Conservation (phyloP, 1,140 invertebrate genomes). For the Melipona quadrifasciata region DNA sequence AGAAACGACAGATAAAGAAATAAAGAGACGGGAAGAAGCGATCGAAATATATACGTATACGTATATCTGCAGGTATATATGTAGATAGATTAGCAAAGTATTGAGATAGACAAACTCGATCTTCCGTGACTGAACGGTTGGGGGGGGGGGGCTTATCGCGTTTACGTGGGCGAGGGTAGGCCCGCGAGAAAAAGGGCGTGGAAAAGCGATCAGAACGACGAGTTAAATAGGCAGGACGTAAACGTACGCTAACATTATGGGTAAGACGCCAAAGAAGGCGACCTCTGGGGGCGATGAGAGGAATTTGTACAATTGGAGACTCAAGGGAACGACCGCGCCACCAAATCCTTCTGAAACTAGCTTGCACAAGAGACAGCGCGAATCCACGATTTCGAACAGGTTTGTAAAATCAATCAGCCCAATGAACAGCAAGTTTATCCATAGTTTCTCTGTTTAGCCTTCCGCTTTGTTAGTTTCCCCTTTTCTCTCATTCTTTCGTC, state of each 20-base stretch:
- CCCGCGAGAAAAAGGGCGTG: slow-evolving; percentile 56
- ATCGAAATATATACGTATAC: neutral
- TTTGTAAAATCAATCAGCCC: slow-evolving; percentile 72
- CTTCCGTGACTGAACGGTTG: slow-evolving; percentile 13
- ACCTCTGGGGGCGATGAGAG: slow-evolving; percentile 77
- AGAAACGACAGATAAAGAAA: neutral
- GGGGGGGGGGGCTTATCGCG: slow-evolving; percentile 24
- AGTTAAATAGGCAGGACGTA: slow-evolving; percentile 51
- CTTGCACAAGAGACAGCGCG: slow-evolving; percentile 68
- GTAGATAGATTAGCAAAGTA: slow-evolving; percentile 27
- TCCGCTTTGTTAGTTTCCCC: neutral
- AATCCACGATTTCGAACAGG: slow-evolving; percentile 72
- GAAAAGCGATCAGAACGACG: slow-evolving; percentile 36
- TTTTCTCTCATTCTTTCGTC: neutral
- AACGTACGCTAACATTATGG: slow-evolving; percentile 62
- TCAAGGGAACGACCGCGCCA: slow-evolving; percentile 68
- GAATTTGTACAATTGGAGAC: slow-evolving; percentile 72
- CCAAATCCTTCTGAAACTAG: slow-evolving; percentile 67
- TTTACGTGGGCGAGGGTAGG: slow-evolving; percentile 20
- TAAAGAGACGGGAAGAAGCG: neutral
- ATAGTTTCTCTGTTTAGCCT: slow-evolving; percentile 19
- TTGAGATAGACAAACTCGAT: slow-evolving; percentile 29
- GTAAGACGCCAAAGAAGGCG: slow-evolving; percentile 76
- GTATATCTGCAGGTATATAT: slow-evolving; percentile 23
- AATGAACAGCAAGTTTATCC: slow-evolving; percentile 56